Conservation (phyloP, 2,888 invertebrate genomes). For the Drosophila villosipedis region DNA sequence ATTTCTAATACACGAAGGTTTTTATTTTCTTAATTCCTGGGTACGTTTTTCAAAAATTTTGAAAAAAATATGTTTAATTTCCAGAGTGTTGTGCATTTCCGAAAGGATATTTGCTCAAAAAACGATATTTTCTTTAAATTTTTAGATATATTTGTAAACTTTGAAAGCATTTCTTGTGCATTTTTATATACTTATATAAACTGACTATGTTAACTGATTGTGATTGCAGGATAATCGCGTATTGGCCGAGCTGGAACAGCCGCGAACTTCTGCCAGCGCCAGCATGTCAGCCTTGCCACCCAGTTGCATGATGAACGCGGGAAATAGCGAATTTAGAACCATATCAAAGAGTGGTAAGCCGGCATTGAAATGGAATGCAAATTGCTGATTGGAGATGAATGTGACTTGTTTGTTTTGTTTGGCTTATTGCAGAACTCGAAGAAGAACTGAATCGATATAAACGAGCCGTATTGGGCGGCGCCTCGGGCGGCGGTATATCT, state of each 20-base stretch:
- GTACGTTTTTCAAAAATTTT: not conserved
- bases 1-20: too few species aligned
- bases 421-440: constrained; percentile 76
- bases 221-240: constrained; percentile 89
- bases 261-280: constrained; percentile 86
- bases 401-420: not conserved
- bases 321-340: constrained; percentile 84
- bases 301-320: constrained; percentile 81
- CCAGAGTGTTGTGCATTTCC: not conserved
- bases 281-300: constrained; percentile 82
- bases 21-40: not conserved
- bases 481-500: constrained; percentile 68
- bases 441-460: constrained; percentile 84
- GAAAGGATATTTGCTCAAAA: not conserved
- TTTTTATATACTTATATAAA: too few species aligned
- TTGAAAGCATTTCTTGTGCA: too few species aligned
- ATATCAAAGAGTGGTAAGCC: constrained; percentile 83
- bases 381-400: not conserved
- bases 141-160: not conserved
- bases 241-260: constrained; percentile 95
- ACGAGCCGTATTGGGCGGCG: constrained; percentile 80
- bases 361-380: not conserved
- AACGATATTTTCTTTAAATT: not conserved
- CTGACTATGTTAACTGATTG: not conserved
- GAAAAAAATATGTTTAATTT: not conserved